Percentiles rank a stretch among this genome's conserved stretches.
Evolutionary conservation across 2,888 invertebrate species (phyloP).

Genomic region (Athrips mouffetella): DNA sequence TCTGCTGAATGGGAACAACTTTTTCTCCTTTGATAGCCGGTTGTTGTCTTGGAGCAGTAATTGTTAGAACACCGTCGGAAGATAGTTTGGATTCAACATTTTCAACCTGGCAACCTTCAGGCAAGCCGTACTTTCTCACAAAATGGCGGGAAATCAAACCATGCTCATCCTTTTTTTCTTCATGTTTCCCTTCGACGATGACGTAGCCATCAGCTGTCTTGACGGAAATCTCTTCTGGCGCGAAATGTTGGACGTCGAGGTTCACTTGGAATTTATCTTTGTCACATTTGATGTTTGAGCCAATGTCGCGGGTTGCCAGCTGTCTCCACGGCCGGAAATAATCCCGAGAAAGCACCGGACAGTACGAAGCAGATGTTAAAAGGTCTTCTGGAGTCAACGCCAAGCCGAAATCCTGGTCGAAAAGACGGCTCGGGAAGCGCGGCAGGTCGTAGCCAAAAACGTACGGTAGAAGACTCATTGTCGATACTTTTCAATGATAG

Average conservation of each 20-base stretch:
- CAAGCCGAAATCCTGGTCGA: slow-evolving; percentile 62
- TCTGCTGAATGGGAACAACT: slow-evolving; percentile 44
- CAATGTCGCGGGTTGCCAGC: slow-evolving; percentile 60
- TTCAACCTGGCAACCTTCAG: slow-evolving; percentile 82
- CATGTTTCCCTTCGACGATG: slow-evolving; percentile 86
- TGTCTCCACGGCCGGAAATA: slow-evolving; percentile 56
- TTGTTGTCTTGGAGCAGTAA: slow-evolving; percentile 76
- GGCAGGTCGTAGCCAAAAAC: slow-evolving; percentile 39
- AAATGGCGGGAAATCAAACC: slow-evolving; percentile 86
- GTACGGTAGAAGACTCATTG: slow-evolving; percentile 51
- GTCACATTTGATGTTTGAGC: slow-evolving; percentile 70
- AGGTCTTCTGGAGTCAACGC: slow-evolving; percentile 58
- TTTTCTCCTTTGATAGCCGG: slow-evolving; percentile 41
- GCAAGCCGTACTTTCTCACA: slow-evolving; percentile 83
- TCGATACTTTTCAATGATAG: slow-evolving; percentile 20
- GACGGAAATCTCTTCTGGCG: slow-evolving; percentile 85
- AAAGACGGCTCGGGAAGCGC: slow-evolving; percentile 39
- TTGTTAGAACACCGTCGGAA: slow-evolving; percentile 84
- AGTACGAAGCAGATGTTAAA: slow-evolving; percentile 37
- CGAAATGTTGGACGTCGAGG: slow-evolving; percentile 85
- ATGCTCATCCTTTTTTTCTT: slow-evolving; percentile 84
- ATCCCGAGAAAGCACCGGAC: slow-evolving; percentile 37
- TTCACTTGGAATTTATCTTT: slow-evolving; percentile 81
- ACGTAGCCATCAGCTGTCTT: slow-evolving; percentile 83
- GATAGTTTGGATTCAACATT: slow-evolving; percentile 83